Evolutionary conservation across 2,888 invertebrate species (phyloP).

Genomic region (Ferdinandea cuprea): DNA sequence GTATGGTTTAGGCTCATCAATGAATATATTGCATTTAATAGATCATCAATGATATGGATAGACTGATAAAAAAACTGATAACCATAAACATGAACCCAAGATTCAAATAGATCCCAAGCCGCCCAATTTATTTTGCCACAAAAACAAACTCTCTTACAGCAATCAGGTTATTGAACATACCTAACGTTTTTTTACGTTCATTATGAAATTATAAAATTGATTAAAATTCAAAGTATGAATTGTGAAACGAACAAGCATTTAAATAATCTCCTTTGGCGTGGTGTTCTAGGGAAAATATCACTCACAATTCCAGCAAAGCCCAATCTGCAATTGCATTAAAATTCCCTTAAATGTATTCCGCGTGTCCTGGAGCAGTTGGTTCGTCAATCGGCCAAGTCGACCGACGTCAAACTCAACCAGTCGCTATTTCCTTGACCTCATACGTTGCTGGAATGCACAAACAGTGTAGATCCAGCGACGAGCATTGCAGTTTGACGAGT

Average conservation of each 20-base stretch:
- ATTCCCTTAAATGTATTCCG: conserved; percentile 33
- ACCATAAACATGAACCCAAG: too few relatives aligned
- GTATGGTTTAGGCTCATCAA: too few relatives aligned
- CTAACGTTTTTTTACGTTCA: background rate
- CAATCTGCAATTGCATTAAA: conserved; percentile 27
- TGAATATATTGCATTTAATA: too few relatives aligned
- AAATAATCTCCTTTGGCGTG: background rate
- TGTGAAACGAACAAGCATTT: conserved; percentile 14
- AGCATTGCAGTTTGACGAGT: conserved; percentile 49
- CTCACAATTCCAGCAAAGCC: conserved; percentile 13
- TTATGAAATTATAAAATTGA: background rate
- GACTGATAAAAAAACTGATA: too few relatives aligned
- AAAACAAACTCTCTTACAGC: background rate
- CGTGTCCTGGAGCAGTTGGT: background rate
- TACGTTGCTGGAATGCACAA: conserved; percentile 46
- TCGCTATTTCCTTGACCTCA: conserved; percentile 53
- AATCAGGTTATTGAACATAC: background rate
- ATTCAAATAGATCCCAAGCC: too few relatives aligned
- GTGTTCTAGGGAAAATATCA: background rate
- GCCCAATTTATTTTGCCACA: too few relatives aligned
- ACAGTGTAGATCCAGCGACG: conserved; percentile 20
- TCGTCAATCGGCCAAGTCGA: background rate
- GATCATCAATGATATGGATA: too few relatives aligned
- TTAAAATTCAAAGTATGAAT: background rate
- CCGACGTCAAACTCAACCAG: conserved; percentile 34